phyloP scores from a whole-genome alignment of 2,113 vertebrate genomes.

The Synodontis membranacea region DNA sequence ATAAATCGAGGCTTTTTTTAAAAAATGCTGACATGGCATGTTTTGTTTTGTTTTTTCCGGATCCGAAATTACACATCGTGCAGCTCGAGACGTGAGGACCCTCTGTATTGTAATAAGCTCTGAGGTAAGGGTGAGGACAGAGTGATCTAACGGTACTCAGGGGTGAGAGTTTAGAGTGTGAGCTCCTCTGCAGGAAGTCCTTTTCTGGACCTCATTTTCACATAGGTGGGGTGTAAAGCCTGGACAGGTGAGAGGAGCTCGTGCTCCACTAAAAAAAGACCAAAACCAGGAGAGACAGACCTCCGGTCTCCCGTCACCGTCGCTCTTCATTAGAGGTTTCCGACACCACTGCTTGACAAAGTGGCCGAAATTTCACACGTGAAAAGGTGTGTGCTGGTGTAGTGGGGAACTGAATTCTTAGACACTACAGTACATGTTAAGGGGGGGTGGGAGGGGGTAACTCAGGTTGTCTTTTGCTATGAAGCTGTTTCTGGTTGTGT shows the following conservation, averaged over 20 bases:
- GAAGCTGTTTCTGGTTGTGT: not conserved
- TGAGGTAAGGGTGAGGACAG: conserved; percentile 61
- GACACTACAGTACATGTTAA: not conserved
- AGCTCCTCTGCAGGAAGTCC: conserved; percentile 60
- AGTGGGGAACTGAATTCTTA: conserved; percentile 54
- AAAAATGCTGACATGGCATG: not conserved
- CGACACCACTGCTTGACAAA: not conserved
- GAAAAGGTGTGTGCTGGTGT: not conserved
- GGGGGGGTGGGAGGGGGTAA: not conserved
- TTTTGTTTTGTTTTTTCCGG: not conserved
- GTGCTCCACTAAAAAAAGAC: conserved; percentile 44
- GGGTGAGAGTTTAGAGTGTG: conserved; percentile 63
- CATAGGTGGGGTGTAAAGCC: conserved; percentile 62
- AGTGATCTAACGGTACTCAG: conserved; percentile 52
- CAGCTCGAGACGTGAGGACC: not conserved
- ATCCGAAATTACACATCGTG: not conserved
- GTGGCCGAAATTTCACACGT: not conserved
- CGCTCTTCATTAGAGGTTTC: not conserved
- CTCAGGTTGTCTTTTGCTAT: not conserved
- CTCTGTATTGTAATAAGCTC: conserved; percentile 60
- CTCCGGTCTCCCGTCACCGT: not conserved
- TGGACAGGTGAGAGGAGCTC: conserved; percentile 53
- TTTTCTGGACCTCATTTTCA: conserved; percentile 72
- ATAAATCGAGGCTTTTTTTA: not conserved
- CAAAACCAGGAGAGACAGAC: not conserved